phyloP scores from a whole-genome alignment of 2,888 invertebrate genomes.

The Arctia plantaginis region DNA sequence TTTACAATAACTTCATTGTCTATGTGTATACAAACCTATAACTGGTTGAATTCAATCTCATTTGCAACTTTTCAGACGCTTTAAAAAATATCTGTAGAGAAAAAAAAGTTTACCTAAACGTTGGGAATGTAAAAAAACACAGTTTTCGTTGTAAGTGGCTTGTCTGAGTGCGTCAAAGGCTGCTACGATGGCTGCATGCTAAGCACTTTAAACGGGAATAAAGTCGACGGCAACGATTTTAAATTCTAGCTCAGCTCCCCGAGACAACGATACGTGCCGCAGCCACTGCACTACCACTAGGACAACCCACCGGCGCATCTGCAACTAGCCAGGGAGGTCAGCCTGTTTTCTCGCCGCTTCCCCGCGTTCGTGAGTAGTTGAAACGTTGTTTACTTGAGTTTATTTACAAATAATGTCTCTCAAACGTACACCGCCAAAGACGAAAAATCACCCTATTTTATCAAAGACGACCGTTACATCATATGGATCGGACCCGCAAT shows the following conservation, averaged over 20 bases:
- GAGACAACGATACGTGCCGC: conserved; percentile 27
- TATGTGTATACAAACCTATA: conserved; percentile 22
- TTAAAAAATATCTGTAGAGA: conserved; percentile 50
- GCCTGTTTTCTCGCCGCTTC: no score
- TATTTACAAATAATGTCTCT: background rate
- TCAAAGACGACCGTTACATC: background rate
- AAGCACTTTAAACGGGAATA: conserved; percentile 65
- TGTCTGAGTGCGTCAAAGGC: conserved; percentile 78
- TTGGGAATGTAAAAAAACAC: conserved; percentile 64
- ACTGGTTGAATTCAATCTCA: conserved; percentile 47
- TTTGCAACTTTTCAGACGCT: conserved; percentile 63
- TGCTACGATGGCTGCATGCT: conserved; percentile 63
- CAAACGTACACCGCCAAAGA: background rate
- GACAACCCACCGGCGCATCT: no score
- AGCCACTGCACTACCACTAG: no score
- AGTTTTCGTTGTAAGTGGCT: conserved; percentile 75
- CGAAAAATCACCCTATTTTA: background rate
- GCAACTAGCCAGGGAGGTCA: no score
- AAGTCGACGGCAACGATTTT: conserved; percentile 66
- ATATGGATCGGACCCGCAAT: background rate
- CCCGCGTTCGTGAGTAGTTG: no score
- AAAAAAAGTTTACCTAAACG: conserved; percentile 62
- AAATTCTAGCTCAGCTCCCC: conserved; percentile 61
- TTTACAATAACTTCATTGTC: conserved; percentile 24
- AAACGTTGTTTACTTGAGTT: no score